Conservation (phyloP, 1,140 invertebrate genomes). For the Zaprionus kolodkinae region DNA sequence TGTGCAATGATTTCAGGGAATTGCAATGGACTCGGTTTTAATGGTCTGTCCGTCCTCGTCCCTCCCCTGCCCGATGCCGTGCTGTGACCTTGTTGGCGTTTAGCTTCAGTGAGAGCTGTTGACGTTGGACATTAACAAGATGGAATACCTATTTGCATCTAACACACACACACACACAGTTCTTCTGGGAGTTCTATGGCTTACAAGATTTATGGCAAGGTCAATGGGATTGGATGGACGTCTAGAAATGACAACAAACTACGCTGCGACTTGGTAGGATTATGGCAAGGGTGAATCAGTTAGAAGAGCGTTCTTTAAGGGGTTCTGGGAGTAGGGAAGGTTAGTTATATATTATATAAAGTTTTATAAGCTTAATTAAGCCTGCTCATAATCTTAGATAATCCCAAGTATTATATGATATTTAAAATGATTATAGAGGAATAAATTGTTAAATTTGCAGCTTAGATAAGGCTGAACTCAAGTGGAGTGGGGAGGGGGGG, state of each 20-base stretch:
- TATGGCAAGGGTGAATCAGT: not conserved
- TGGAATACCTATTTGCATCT: conserved; percentile 11
- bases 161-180: not conserved
- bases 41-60: conserved; percentile 35
- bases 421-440: not conserved
- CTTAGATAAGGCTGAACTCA: not conserved
- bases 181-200: conserved; percentile 2
- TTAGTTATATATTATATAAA: not conserved
- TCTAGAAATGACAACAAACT: not conserved
- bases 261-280: too few relatives aligned
- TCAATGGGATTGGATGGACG: conserved; percentile 23
- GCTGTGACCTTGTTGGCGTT: conserved; percentile 66
- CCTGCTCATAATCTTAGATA: not conserved
- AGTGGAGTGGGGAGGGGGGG: not conserved
- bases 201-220: conserved; percentile 35
- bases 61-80: conserved; percentile 7
- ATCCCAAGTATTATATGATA: not conserved
- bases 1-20: conserved; percentile 74
- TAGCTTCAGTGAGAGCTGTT: conserved; percentile 51
- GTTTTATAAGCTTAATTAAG: not conserved
- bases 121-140: conserved; percentile 59
- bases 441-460: not conserved
- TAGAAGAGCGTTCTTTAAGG: not conserved
- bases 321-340: not conserved
- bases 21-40: conserved; percentile 52